Conservation (phyloP, 1,140 invertebrate species). For the Polypedilum vanderplanki region DNA sequence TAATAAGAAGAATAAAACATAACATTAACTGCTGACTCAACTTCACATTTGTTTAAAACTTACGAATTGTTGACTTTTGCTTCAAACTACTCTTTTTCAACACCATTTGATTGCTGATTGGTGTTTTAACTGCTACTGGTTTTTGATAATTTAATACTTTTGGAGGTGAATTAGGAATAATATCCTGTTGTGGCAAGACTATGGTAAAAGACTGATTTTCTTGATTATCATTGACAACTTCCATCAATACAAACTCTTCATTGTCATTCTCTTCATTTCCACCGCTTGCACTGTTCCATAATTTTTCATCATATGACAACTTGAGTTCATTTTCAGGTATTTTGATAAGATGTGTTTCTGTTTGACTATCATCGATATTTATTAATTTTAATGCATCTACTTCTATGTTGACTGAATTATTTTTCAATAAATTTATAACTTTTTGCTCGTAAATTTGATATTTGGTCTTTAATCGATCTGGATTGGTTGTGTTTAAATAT, state of each 20-base stretch:
- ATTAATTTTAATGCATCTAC: not conserved
- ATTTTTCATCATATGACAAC: not conserved
- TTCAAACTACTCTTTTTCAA: not conserved
- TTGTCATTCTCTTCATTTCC: not conserved
- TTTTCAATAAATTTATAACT: not conserved
- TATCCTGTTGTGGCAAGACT: not conserved
- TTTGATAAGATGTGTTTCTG: not conserved
- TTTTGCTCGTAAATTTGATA: not conserved
- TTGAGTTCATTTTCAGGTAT: not conserved
- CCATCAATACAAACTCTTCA: not conserved
- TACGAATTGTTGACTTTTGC: not conserved
- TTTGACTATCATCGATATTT: not conserved
- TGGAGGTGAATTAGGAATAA: not conserved
- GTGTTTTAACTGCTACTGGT: not conserved
- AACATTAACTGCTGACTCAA: not conserved
- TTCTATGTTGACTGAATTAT: not conserved
- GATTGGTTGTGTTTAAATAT: not conserved
- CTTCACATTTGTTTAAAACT: not conserved
- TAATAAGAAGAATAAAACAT: not conserved
- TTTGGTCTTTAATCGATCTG: not conserved
- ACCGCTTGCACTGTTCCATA: not conserved
- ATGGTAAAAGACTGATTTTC: not conserved
- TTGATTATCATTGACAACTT: slow-evolving; percentile 1
- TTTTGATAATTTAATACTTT: not conserved
- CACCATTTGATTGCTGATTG: not conserved